Evolutionary conservation across 92 coral and sea anemone species (phyloP).

Genomic region (Parazoanthus atlanticus): DNA sequence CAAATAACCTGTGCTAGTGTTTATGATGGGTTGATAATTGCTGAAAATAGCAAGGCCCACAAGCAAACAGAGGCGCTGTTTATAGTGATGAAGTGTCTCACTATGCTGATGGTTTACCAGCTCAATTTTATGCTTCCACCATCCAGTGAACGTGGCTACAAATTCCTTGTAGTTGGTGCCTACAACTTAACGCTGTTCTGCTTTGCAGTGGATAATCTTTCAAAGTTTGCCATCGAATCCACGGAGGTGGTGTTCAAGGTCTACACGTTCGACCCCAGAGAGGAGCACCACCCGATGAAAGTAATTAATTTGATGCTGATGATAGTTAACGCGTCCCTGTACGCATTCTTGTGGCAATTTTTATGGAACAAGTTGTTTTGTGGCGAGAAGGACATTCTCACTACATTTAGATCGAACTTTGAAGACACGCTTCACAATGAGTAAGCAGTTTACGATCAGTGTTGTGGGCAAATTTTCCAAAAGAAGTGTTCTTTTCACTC

Average conservation of each 20-base stretch:
- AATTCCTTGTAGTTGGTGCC: not conserved
- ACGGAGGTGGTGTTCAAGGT: constrained; percentile 37
- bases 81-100: constrained; percentile 32
- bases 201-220: constrained; percentile 28
- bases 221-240: constrained; percentile 33
- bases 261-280: constrained; percentile 3
- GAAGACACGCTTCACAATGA: not conserved
- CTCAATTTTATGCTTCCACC: constrained; percentile 37
- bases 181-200: constrained; percentile 28
- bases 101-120: constrained; percentile 23
- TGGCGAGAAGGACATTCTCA: constrained; percentile 38
- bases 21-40: constrained; percentile 27
- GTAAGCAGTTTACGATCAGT: too few species aligned
- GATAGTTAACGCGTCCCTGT: constrained; percentile 31
- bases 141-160: not conserved
- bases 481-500: too few species aligned
- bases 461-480: too few species aligned
- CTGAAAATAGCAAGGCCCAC: constrained; percentile 20
- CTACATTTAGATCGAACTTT: constrained; percentile 24
- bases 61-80: constrained; percentile 9
- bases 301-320: constrained; percentile 26
- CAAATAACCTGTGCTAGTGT: constrained; percentile 17
- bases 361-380: constrained; percentile 42
- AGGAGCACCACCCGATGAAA: constrained; percentile 9
- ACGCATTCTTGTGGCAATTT: constrained; percentile 21